Base-by-base conservation (phyloP, 2,888 invertebrate genomes). In the Tenthredo notha region DNA sequence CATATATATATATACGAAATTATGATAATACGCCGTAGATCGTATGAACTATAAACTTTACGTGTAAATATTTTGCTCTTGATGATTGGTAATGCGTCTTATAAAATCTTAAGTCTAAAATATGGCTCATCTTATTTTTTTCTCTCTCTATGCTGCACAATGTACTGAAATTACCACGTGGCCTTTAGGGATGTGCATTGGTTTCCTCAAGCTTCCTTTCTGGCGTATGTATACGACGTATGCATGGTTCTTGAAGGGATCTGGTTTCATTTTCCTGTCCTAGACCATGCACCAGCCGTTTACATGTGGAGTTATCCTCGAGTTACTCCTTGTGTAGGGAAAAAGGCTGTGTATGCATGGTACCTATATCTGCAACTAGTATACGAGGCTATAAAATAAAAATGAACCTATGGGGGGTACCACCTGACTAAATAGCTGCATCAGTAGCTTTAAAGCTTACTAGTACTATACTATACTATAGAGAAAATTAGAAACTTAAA, bases 181-280 rank as follows among this genome's bases (percentile, higher is more conserved):
- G 83, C 83, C 47, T 29, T 12, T 67, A 10, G 54, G 12, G 47
- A 67, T 33, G 47, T 33, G 67, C 58, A 47, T 83, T 70, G 43
- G 43, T 47, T 83, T n/a, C 47, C 70, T 65, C 33, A 18, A 33
- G 25, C n/a, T 40, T 70, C 18, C 37, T 67, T 40, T 33, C 18
- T 67, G 74, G 74, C 43, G 21, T 18, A 9, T 43, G 10, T 5
- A 21, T 2, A 12, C n/a, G 74, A 43, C 67, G 37, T n/a, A n/a
- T n/a, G 77, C 18, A 54, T 54, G 54, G 77, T 61, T 61, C 80
- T 25, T 18, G 50, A 83, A 25, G 70, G 54, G 67, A 83, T 83
- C 83, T 83, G 83, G 83, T 83, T 83, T 83, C 83, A 18, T 21
- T 50, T 65, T 83, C 83, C 80, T 80, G 83, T 83, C 83, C 67